Percentiles rank a stretch among this genome's conserved stretches.
These are phyloP conservation scores for Lottia scabra DNA, from an alignment of 2,888 invertebrate genomes.

Conservation along the genomic window DNA sequence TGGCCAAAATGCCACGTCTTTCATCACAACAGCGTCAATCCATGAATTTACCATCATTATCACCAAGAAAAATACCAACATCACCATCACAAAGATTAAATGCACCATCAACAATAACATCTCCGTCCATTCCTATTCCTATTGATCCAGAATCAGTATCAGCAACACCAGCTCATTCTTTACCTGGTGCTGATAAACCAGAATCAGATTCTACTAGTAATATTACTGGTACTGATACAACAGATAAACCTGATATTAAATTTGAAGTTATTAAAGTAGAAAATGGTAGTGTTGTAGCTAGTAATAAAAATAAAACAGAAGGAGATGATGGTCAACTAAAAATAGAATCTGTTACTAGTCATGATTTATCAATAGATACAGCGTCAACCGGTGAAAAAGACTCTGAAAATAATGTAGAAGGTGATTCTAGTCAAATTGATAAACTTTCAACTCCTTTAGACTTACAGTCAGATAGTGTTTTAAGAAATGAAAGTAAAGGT, in stretches of 20 bases:
- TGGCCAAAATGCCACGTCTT: background rate
- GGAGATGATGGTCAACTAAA: background rate
- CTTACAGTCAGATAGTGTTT: background rate
- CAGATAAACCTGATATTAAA: slow-evolving; percentile 1
- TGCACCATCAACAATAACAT: background rate
- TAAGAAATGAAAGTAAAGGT: background rate
- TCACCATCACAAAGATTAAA: background rate
- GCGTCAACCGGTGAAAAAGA: background rate
- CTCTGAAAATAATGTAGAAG: background rate
- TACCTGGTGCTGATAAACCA: slow-evolving; percentile 4
- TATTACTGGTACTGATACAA: background rate
- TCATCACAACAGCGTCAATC: background rate
- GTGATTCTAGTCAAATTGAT: background rate
- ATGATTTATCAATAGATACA: background rate
- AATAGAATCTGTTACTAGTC: slow-evolving; percentile 4
- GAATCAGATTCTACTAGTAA: background rate
- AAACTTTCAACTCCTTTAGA: background rate
- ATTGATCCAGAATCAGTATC: background rate
- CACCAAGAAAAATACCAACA: background rate
- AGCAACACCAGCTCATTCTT: background rate
- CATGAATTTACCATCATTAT: background rate
- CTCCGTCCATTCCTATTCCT: background rate
- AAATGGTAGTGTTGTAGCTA: slow-evolving; percentile 5
- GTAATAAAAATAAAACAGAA: slow-evolving; percentile 1
- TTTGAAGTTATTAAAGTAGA: slow-evolving; percentile 3